Evolutionary conservation across 2,888 invertebrate species (phyloP).

Genomic region (Linnaemya tessellans): DNA sequence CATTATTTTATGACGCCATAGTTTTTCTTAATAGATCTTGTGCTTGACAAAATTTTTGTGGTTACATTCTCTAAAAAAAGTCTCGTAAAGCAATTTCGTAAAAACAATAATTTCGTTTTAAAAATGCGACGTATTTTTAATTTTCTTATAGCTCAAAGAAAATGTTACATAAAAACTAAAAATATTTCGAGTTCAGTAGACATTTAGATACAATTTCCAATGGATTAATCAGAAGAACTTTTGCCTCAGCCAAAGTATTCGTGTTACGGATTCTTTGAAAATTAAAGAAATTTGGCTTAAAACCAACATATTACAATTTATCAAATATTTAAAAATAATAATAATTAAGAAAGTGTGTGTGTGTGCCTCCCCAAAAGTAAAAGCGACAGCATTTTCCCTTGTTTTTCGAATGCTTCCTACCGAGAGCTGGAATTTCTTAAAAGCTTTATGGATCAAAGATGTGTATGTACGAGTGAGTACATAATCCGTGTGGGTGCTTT

Average conservation of each 20-base stretch:
- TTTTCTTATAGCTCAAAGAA: too few species aligned
- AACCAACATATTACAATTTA: slow-evolving; percentile 1
- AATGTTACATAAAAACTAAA: too few species aligned
- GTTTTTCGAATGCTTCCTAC: neutral
- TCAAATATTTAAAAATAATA: slow-evolving; percentile 4
- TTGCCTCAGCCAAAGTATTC: neutral
- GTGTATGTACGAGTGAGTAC: neutral
- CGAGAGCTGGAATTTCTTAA: slow-evolving; percentile 13
- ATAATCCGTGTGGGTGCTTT: slow-evolving; percentile 23
- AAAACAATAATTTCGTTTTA: too few species aligned
- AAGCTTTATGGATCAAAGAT: slow-evolving; percentile 23
- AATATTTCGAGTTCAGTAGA: too few species aligned
- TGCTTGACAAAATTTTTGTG: too few species aligned
- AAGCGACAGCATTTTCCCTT: slow-evolving; percentile 2
- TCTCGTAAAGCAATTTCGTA: too few species aligned
- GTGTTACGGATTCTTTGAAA: neutral
- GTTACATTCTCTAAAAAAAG: too few species aligned
- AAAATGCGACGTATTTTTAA: too few species aligned
- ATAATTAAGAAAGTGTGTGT: slow-evolving; percentile 19
- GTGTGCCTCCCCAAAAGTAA: neutral
- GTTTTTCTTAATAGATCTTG: too few species aligned
- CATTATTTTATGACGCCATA: too few species aligned
- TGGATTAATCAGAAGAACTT: neutral
- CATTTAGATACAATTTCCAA: neutral
- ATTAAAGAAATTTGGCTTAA: neutral